phyloP scores from a whole-genome alignment of 2,797 vertebrate genomes.

The Xenentodon cancila region DNA sequence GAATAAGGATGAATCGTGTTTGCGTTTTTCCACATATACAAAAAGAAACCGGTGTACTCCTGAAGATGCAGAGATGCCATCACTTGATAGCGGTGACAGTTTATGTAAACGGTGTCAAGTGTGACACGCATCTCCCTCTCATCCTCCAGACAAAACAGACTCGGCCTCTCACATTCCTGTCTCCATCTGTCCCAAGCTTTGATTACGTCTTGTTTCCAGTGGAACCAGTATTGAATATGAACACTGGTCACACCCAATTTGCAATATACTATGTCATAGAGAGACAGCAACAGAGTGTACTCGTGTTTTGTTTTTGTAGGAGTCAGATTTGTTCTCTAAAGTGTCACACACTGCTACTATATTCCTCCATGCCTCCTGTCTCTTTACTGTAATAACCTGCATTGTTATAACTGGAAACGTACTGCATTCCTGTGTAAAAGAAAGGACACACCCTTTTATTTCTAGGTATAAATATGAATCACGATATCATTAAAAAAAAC shows the following conservation, averaged over 20 bases:
- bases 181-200: slow-evolving; percentile 49
- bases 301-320: slow-evolving; percentile 14
- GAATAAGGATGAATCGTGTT: slow-evolving; percentile 54
- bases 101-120: slow-evolving; percentile 76
- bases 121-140: slow-evolving; percentile 63
- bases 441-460: no score
- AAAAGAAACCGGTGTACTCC: slow-evolving; percentile 26
- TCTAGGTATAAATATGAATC: no score
- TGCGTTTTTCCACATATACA: slow-evolving; percentile 42
- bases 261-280: slow-evolving; percentile 42
- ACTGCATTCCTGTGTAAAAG: no score
- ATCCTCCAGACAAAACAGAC: slow-evolving; percentile 72
- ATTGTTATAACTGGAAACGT: no score
- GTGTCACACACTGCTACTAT: slow-evolving; percentile 9
- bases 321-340: slow-evolving; percentile 8
- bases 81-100: slow-evolving; percentile 58
- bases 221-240: slow-evolving; percentile 23
- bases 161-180: slow-evolving; percentile 54
- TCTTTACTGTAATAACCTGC: no score
- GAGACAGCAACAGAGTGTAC: slow-evolving; percentile 28
- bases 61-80: slow-evolving; percentile 56
- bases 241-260: slow-evolving; percentile 62
- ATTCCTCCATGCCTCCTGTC: not conserved
- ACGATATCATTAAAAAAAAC: no score
- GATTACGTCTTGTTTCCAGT: slow-evolving; percentile 72